Conservation (phyloP, 2,113 vertebrate species). For the Strigops habroptila region DNA sequence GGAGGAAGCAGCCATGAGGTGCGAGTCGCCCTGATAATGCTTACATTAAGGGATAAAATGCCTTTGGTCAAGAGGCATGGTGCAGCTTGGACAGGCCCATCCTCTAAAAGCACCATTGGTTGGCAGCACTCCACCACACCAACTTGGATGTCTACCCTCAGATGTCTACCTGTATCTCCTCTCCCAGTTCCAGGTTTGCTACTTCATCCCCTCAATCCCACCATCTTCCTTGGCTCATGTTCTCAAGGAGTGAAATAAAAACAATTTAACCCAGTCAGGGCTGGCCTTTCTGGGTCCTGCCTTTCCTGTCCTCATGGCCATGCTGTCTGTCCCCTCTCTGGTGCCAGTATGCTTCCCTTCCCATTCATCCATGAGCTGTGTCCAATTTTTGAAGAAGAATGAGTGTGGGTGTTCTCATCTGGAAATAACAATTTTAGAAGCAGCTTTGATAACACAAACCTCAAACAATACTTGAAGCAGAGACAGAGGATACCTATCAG, state of each 20-base stretch:
- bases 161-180: not conserved
- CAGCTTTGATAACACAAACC: not conserved
- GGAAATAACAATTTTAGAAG: not conserved
- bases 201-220: not conserved
- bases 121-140: not conserved
- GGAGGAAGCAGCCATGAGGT: not conserved
- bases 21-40: not conserved
- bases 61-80: not conserved
- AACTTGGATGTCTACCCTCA: not conserved
- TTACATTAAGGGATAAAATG: not conserved
- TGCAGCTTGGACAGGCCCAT: not conserved
- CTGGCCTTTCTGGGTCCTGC: not conserved
- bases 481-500: not conserved
- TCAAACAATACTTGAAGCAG: not conserved
- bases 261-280: not conserved
- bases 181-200: not conserved
- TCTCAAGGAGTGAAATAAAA: not conserved
- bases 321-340: fast-evolving
- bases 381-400: not conserved
- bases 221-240: not conserved
- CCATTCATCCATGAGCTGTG: not conserved
- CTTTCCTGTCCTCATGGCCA: not conserved
- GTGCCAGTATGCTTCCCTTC: not conserved
- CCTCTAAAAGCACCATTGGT: not conserved
- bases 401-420: not conserved